phyloP scores from a whole-genome alignment of 2,113 vertebrate species.

The Ammospiza caudacuta region DNA sequence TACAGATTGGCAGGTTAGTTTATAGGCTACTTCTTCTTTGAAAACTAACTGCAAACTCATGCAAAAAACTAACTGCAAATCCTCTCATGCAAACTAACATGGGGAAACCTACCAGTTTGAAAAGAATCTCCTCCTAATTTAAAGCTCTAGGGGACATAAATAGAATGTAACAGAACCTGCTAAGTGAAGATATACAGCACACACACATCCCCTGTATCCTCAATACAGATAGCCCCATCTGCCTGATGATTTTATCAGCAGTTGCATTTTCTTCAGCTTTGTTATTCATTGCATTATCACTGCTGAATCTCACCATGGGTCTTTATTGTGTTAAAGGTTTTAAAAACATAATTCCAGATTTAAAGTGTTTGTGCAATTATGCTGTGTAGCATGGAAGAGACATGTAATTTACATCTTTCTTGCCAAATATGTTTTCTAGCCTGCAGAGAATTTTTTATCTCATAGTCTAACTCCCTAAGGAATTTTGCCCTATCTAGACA shows the following conservation, averaged over 20 bases:
- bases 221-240: background rate
- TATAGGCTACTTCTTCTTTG: background rate
- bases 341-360: background rate
- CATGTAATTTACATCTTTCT: conserved; percentile 43
- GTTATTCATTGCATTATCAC: background rate
- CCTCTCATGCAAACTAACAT: background rate
- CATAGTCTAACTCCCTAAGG: conserved; percentile 25
- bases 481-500: conserved; percentile 17
- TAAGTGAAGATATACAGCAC: background rate
- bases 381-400: background rate
- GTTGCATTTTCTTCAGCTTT: background rate
- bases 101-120: background rate
- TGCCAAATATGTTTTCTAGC: conserved; percentile 32
- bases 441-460: conserved; percentile 10
- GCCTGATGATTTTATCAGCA: background rate
- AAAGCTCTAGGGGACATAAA: background rate
- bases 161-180: background rate
- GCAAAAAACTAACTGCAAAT: too few relatives aligned
- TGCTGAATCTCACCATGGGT: background rate
- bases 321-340: background rate
- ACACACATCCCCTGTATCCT: background rate
- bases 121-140: background rate
- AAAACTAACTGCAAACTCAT: background rate
- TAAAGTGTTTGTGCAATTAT: background rate
- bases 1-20: background rate